Percentiles rank a stretch among this genome's conserved stretches.
Evolutionary conservation across 2,113 vertebrate species (phyloP).

Genomic region (Tringa solitaria): DNA sequence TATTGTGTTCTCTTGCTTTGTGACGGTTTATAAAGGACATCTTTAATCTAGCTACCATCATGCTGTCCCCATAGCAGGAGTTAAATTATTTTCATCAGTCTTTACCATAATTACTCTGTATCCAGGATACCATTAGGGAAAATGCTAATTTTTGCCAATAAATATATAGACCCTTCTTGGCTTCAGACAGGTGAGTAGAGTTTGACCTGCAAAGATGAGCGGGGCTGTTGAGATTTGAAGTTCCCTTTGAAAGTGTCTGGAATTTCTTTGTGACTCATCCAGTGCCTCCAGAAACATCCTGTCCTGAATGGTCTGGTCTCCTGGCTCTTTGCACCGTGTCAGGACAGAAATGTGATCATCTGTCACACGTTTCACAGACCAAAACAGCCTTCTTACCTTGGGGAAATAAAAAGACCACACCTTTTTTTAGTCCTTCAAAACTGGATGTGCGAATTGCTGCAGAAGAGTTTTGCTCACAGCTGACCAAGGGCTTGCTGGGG

Average conservation of each 20-base stretch:
- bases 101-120: neutral
- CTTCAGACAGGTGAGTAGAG: neutral
- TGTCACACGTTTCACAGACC: neutral
- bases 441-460: neutral
- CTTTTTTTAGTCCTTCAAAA: neutral
- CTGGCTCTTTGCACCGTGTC: neutral
- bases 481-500: neutral
- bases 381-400: neutral
- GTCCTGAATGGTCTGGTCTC: neutral
- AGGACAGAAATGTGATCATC: neutral
- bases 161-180: neutral
- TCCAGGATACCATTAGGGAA: neutral
- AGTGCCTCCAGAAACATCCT: neutral
- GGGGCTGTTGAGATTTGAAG: neutral
- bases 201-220: neutral
- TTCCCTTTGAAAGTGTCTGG: neutral
- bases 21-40: neutral
- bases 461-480: neutral
- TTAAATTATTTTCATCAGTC: slow-evolving; percentile 37
- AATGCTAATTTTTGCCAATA: neutral
- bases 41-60: slow-evolving; percentile 42
- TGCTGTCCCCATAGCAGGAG: neutral
- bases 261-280: neutral
- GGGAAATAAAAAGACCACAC: neutral
- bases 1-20: slow-evolving; percentile 47